Evolutionary conservation across 2,113 vertebrate genomes (phyloP), one percentile per base, ranked within the genome.

Genomic region (Caretta caretta): DNA sequence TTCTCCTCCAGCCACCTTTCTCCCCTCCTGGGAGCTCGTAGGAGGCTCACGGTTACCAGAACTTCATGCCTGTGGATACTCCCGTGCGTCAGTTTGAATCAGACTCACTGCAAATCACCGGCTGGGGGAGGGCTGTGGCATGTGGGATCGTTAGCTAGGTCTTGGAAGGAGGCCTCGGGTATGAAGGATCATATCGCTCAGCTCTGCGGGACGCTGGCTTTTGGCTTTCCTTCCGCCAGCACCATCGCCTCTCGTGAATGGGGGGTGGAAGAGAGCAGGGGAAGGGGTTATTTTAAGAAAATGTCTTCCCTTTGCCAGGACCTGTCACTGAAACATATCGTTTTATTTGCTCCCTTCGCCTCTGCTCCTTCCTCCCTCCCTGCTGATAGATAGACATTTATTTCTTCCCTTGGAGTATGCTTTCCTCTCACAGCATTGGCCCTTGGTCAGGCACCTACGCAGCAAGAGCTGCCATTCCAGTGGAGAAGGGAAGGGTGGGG

Each of bases 281-380:
- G 93, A n/a, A 88, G 91, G 57, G 49, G 13, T 91, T 96, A 92
- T 96, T 96, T 96, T 96, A 96, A 91, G 96, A 90, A 96, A 62
- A 4, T 2, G 75, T 2, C 1, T 94, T 20, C 80, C 80, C 69
- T n/a, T 62, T 89, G 93, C 93, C 96, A 97, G 88, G 76, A 97
- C 35, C 57, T 94, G 83, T 97, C 56, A 29, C 54, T 86, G 92
- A 53, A 56, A 78, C 0, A 2, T 84, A 72, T 86, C 90, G 87
- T 94, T 95, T 96, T 95, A 69, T 14, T 78, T 49, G 62, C 56
- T 94, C 50, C 79, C 46, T 49, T 17, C 31, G 84, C 78, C 96
- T 82, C 65, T 95, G 62, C 38, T 51, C 76, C 90, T 31, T n/a
- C 16, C 72, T 90, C 7, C 2, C 59, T 95, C 86, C 82, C 79